phyloP scores from a whole-genome alignment of 2,113 vertebrate genomes.

The Nannospalax galili region DNA sequence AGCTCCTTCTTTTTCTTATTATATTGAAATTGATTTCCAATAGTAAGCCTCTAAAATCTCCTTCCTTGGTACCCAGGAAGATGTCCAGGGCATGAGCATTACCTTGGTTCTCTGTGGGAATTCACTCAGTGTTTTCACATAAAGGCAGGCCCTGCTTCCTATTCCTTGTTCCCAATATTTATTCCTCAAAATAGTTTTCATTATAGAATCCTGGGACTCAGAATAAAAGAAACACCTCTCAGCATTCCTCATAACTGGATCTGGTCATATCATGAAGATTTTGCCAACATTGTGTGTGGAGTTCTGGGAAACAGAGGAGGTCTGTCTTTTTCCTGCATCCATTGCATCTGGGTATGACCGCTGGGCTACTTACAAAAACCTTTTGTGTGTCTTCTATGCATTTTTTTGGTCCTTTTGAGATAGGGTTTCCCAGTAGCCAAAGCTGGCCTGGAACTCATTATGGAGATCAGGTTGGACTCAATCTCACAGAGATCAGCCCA shows the following conservation, averaged over 20 bases:
- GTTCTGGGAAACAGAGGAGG: neutral
- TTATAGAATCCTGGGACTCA: neutral
- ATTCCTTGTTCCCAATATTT: neutral
- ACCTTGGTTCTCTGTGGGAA: neutral
- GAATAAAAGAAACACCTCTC: neutral
- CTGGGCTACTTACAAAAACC: neutral
- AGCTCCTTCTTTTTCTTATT: neutral
- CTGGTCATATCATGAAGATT: neutral
- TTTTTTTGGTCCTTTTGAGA: no score
- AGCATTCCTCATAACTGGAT: neutral
- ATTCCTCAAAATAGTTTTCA: neutral
- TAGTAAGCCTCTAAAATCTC: neutral
- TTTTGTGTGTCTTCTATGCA: neutral
- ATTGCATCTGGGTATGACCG: neutral
- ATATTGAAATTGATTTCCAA: slow-evolving; percentile 48
- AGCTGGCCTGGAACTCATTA: no score
- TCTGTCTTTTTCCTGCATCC: neutral
- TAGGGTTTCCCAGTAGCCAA: no score
- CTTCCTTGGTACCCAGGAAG: neutral
- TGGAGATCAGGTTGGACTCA: no score
- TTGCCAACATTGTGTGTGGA: neutral
- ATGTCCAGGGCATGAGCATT: neutral
- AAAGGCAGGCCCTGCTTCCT: neutral
- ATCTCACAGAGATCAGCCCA: no score
- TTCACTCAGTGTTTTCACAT: neutral